Conservation (phyloP, 2,797 vertebrate species). For the Myripristis murdjan region DNA sequence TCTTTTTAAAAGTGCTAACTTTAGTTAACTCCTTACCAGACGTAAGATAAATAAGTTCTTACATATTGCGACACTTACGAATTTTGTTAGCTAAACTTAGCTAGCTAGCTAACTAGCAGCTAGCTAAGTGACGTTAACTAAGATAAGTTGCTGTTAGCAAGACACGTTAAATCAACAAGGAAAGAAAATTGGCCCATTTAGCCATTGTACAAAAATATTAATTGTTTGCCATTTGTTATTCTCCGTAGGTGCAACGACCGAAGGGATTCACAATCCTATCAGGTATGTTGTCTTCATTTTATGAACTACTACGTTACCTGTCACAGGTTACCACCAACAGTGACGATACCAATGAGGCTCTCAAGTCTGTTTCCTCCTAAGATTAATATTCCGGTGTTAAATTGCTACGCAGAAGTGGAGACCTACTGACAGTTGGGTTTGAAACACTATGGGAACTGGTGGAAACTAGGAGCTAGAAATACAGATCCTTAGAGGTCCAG, state of each 20-base stretch:
- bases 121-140: conserved; percentile 16
- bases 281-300: conserved; percentile 81
- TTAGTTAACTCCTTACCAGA: not conserved
- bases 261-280: conserved; percentile 98
- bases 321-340: not conserved
- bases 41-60: not conserved
- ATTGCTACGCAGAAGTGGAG: too few relatives aligned
- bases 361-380: not conserved
- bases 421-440: too few relatives aligned
- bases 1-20: not conserved
- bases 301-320: not conserved
- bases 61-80: conserved; percentile 19
- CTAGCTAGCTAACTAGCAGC: conserved; percentile 49
- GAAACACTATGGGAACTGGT: too few relatives aligned
- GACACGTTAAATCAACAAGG: not conserved
- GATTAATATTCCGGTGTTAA: too few relatives aligned
- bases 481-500: too few relatives aligned
- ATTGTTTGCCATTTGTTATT: conserved; percentile 56
- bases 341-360: not conserved
- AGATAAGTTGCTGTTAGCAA: conserved; percentile 9
- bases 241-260: conserved; percentile 95
- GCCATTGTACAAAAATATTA: not conserved
- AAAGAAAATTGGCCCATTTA: not conserved
- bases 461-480: too few relatives aligned
- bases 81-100: conserved; percentile 47